These are phyloP conservation scores for Andrena flavipes DNA, from an alignment of 2,888 invertebrate species.

Conservation along the genomic window DNA sequence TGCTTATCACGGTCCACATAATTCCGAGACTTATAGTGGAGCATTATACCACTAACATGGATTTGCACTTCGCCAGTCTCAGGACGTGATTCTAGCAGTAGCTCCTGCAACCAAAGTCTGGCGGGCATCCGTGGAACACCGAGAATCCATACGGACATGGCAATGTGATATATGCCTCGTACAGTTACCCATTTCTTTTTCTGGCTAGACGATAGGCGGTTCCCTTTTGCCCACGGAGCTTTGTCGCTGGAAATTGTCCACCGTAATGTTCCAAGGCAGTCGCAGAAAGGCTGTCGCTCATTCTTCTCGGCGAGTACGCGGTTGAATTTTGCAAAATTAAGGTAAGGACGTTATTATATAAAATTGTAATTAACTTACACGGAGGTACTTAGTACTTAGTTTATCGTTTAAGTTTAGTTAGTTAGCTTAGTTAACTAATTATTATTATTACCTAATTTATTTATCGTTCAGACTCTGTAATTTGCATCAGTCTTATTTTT, in stretches of 20 bases:
- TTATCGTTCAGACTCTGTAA: too few relatives aligned
- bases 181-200: background rate
- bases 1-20: slow-evolving; percentile 76
- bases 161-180: slow-evolving; percentile 3
- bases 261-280: too few relatives aligned
- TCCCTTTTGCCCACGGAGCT: background rate
- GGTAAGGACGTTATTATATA: too few relatives aligned
- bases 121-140: slow-evolving; percentile 41
- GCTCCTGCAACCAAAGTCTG: slow-evolving; percentile 60
- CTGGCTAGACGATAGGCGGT: background rate
- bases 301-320: background rate
- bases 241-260: background rate
- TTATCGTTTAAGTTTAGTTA: too few relatives aligned
- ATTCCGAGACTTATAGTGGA: slow-evolving; percentile 68
- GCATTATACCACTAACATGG: slow-evolving; percentile 75
- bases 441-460: too few relatives aligned
- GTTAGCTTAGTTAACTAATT: too few relatives aligned
- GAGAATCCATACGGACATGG: slow-evolving; percentile 46
- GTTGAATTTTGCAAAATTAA: background rate
- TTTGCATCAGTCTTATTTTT: too few relatives aligned
- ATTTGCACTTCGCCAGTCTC: slow-evolving; percentile 77
- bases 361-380: too few relatives aligned
- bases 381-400: too few relatives aligned
- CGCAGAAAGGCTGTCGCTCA: background rate
- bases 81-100: slow-evolving; percentile 65